phyloP scores from a whole-genome alignment of 1,140 invertebrate genomes.

The Parapsyche elsis region DNA sequence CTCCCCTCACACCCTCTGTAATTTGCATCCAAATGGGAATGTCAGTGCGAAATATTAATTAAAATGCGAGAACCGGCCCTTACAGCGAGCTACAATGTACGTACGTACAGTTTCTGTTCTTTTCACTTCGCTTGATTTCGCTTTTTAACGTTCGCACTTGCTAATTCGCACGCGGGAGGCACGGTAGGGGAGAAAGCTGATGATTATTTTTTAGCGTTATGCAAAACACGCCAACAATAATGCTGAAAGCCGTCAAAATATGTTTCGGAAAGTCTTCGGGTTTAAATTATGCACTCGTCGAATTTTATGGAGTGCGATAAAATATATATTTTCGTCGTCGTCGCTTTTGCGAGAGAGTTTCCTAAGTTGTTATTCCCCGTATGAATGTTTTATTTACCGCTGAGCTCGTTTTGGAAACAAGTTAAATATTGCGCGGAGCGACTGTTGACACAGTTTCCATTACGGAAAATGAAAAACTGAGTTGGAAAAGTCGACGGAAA shows the following conservation, averaged over 20 bases:
- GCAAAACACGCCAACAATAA: too few species aligned
- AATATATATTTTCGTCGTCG: too few species aligned
- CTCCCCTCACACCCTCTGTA: conserved; percentile 33
- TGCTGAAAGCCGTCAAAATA: too few species aligned
- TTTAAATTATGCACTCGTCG: too few species aligned
- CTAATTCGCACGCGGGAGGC: too few species aligned
- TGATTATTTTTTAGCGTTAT: too few species aligned
- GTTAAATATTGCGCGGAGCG: conserved; percentile 13
- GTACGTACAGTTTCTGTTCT: not conserved
- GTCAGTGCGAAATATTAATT: conserved; percentile 55
- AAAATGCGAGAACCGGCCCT: conserved; percentile 44
- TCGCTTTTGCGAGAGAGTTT: too few species aligned
- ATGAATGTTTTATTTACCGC: conserved; percentile 21
- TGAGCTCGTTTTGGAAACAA: conserved; percentile 21
- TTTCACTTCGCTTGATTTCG: not conserved
- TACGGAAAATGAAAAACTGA: conserved; percentile 26
- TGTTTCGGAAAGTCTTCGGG: too few species aligned
- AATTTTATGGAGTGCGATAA: too few species aligned
- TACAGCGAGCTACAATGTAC: not conserved
- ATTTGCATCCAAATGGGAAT: conserved; percentile 56
- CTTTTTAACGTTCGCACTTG: too few species aligned
- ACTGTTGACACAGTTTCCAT: conserved; percentile 31
- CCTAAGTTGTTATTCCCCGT: not conserved
- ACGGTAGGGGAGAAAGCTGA: too few species aligned
- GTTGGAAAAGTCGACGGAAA: conserved; percentile 6